Evolutionary conservation across 2,113 vertebrate genomes (phyloP).

Genomic region (Lampris megalopsis): DNA sequence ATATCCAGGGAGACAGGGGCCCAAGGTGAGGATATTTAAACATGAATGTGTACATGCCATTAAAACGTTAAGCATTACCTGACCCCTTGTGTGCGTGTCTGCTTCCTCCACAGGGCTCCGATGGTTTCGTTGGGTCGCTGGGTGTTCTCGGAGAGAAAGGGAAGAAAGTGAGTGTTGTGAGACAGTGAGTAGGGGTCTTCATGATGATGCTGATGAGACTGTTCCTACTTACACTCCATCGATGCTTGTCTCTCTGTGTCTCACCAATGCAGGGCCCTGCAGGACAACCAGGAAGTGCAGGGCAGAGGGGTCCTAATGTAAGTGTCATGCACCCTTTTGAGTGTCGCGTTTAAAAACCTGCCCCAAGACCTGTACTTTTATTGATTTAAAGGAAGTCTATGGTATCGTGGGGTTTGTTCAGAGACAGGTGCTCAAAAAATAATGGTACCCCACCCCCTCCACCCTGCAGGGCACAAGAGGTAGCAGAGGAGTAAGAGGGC

Average conservation of each 20-base stretch:
- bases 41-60: not conserved
- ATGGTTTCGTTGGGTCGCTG: conserved; percentile 91
- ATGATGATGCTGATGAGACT: not conserved
- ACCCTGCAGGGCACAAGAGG: conserved; percentile 89
- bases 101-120: conserved; percentile 83
- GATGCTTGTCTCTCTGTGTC: conserved; percentile 4
- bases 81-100: not conserved
- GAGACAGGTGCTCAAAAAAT: too few relatives aligned
- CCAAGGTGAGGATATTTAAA: conserved; percentile 84
- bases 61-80: not conserved
- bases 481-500: conserved; percentile 90
- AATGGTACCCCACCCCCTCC: too few relatives aligned
- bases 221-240: not conserved
- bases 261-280: conserved; percentile 86
- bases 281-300: conserved; percentile 90
- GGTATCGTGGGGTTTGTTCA: too few relatives aligned
- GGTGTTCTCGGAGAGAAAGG: conserved; percentile 92
- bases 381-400: not conserved
- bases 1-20: conserved; percentile 92
- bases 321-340: conserved; percentile 64
- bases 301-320: conserved; percentile 95
- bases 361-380: not conserved
- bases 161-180: conserved; percentile 85
- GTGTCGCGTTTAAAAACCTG: not conserved
- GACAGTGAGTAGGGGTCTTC: not conserved